phyloP scores from a whole-genome alignment of 2,888 invertebrate species.

The Lochmaea capreae region DNA sequence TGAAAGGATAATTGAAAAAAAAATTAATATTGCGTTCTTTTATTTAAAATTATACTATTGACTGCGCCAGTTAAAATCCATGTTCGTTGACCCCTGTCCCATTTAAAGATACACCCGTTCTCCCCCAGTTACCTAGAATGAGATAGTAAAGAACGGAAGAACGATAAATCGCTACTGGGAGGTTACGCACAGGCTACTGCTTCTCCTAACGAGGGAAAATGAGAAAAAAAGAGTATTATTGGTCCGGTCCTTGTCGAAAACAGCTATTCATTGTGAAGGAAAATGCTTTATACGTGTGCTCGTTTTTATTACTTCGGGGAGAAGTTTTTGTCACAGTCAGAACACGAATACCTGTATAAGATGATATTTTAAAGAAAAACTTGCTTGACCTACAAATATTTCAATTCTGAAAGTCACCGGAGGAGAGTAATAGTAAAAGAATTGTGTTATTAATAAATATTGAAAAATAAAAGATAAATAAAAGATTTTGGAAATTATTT shows the following conservation, averaged over 20 bases:
- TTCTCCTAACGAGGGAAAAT: constrained; percentile 56
- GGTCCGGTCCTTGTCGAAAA: constrained; percentile 46
- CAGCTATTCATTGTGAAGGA: constrained; percentile 38
- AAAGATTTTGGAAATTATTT: too few species aligned
- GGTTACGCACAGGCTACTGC: constrained; percentile 55
- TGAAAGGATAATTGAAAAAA: too few species aligned
- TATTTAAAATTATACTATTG: neutral
- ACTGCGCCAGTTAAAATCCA: neutral
- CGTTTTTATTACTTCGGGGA: constrained; percentile 27
- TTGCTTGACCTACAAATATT: too few species aligned
- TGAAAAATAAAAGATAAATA: too few species aligned
- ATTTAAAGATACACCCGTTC: constrained; percentile 13
- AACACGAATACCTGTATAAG: constrained; percentile 15
- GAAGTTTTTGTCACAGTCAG: constrained; percentile 28
- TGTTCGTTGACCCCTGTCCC: neutral
- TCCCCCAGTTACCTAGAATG: constrained; percentile 26
- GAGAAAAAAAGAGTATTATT: constrained; percentile 47
- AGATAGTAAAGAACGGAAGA: constrained; percentile 46
- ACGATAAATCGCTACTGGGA: constrained; percentile 59
- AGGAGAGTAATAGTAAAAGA: too few species aligned
- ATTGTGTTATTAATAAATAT: too few species aligned
- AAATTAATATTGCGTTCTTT: too few species aligned
- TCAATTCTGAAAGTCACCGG: too few species aligned
- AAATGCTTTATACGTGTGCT: constrained; percentile 42
- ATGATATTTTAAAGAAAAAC: neutral